These are phyloP conservation scores for Acanthisitta chloris DNA, from an alignment of 2,113 vertebrate species.

Conservation along the genomic window DNA sequence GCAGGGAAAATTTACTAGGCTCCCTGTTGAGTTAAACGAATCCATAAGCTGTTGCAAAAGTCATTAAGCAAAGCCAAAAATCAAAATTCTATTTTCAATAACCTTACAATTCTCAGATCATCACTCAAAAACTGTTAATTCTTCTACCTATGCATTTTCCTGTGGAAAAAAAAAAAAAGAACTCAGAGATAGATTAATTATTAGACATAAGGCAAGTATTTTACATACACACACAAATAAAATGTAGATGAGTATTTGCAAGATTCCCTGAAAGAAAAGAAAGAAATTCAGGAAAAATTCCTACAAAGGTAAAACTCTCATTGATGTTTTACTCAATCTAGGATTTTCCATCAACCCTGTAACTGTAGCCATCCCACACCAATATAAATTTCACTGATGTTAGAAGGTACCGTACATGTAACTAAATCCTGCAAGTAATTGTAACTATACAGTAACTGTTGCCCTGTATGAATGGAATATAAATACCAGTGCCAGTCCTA, in stretches of 20 bases:
- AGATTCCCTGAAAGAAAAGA: background rate
- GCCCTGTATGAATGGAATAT: background rate
- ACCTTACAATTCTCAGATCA: background rate
- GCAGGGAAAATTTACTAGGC: background rate
- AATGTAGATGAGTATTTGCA: background rate
- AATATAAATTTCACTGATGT: background rate
- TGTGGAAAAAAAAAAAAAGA: background rate
- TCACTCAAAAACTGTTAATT: background rate
- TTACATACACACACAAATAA: background rate
- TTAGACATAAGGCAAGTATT: background rate
- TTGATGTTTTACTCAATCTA: background rate
- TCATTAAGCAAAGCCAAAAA: background rate
- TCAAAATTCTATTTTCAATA: background rate
- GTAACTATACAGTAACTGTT: background rate
- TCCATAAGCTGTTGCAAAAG: background rate
- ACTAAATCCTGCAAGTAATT: background rate
- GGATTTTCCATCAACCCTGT: background rate
- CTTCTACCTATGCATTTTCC: background rate
- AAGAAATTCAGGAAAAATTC: background rate
- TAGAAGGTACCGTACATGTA: background rate
- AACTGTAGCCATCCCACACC: background rate
- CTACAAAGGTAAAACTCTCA: background rate
- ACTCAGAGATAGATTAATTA: background rate
- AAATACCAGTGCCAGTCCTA: background rate
- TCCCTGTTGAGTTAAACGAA: background rate